Percentiles rank a stretch among this genome's conserved stretches.
Conservation (phyloP, 2,888 invertebrate genomes). For the Steromphala cineraria region DNA sequence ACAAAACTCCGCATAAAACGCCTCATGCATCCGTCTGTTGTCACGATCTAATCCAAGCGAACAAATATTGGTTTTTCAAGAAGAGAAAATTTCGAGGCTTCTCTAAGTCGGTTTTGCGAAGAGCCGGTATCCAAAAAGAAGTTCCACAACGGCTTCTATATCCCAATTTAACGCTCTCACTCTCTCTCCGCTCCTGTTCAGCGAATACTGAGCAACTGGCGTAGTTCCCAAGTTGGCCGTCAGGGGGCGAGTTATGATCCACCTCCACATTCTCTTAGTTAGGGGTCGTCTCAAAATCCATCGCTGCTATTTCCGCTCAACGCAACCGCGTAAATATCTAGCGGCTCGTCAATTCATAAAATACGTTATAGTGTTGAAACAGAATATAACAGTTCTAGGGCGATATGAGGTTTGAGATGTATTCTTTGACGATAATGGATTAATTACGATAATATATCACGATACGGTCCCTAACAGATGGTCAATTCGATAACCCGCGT, state of each 20-base stretch:
- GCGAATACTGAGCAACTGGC: not conserved
- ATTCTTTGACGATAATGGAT: too few relatives aligned
- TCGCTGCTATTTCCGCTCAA: too few relatives aligned
- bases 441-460: too few relatives aligned
- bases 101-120: not conserved
- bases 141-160: not conserved
- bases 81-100: not conserved
- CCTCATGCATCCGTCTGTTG: not conserved
- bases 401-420: too few relatives aligned
- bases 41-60: not conserved
- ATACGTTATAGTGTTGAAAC: too few relatives aligned
- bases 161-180: not conserved
- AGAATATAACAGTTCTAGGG: too few relatives aligned
- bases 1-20: not conserved
- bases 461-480: not conserved
- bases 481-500: not conserved
- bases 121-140: not conserved
- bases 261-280: conserved; percentile 2
- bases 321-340: too few relatives aligned
- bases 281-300: not conserved
- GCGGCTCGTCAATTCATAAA: too few relatives aligned
- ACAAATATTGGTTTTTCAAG: not conserved
- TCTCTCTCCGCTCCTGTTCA: not conserved
- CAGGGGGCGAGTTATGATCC: not conserved
- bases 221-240: not conserved